Base-by-base conservation (phyloP, 2,797 vertebrate species). In the Melanotaenia pygmaea region DNA sequence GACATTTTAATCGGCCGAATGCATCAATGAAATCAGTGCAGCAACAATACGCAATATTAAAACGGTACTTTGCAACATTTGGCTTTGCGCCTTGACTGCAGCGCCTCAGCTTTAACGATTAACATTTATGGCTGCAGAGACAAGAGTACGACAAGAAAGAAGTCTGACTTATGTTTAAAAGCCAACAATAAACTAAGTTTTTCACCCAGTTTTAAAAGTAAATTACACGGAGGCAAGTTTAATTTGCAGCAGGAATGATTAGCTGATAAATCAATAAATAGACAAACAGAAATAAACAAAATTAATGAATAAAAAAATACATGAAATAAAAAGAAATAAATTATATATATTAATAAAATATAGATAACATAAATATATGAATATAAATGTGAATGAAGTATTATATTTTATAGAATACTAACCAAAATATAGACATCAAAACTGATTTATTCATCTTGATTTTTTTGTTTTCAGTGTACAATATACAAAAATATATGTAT, bases 401-500 rank as follows among this genome's bases (percentile, higher is more conserved):
- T n/a, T 18, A 8, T 20, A 7, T 34, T 34, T 34, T 6, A 45
- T 20, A 45, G 40, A 43, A 45, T 0, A 20, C 5, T 6, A 8
- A 54, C 4, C 20, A 62, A 67, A 63, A 18, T 51, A 74, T 56
- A 84, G 74, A 81, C 81, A 86, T 68, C 85, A 88, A 85, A 83
- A 35, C 71, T 67, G 22, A 81, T 93, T 89, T 91, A 94, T 88
- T 95, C 87, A 89, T 88, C 88, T 50, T 60, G 26, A 57, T 56
- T 50, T 70, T 85, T 92, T 83, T 93, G 82, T 94, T 94, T 92
- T 94, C 93, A 94, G 93, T 94, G 90, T 93, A 94, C 88, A 92
- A 89, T 73, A 88, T 94, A 93, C 90, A 96, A 96, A 97, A 96
- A 96, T 95, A 96, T 91, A 30, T 30, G 28, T 30, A 30, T 30